Conservation (phyloP, 2,797 vertebrate genomes). For the Acanthurus tractus region DNA sequence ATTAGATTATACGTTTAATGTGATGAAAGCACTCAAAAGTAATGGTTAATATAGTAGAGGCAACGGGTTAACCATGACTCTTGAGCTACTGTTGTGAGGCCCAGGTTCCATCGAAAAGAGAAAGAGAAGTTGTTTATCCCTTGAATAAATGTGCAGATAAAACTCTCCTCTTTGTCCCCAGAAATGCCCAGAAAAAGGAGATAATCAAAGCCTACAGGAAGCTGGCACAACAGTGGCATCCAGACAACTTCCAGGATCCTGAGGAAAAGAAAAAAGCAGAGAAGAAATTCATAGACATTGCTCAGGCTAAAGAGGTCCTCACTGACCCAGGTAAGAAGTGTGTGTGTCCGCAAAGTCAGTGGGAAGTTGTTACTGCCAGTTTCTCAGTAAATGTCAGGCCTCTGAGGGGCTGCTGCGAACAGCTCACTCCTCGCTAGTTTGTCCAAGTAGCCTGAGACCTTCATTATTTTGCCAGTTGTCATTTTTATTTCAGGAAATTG, state of each 20-base stretch:
- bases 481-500: neutral
- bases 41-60: conserved; percentile 7
- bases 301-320: conserved; percentile 98
- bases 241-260: conserved; percentile 96
- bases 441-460: neutral
- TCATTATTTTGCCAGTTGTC: conserved; percentile 1
- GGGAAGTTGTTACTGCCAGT: conserved; percentile 26
- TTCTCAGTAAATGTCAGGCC: conserved; percentile 41
- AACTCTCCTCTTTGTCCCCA: conserved; percentile 59
- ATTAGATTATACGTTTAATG: conserved; percentile 10
- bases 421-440: conserved; percentile 8
- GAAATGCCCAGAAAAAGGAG: conserved; percentile 97
- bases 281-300: conserved; percentile 98
- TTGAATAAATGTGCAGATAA: conserved; percentile 33
- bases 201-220: conserved; percentile 98
- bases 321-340: conserved; percentile 92
- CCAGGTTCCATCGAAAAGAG: conserved; percentile 5
- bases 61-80: conserved; percentile 5
- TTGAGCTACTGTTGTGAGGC: conserved; percentile 15
- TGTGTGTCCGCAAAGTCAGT: neutral
- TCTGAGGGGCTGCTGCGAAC: conserved; percentile 24
- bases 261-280: conserved; percentile 97
- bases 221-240: conserved; percentile 96
- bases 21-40: conserved; percentile 1
- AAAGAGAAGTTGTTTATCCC: conserved; percentile 9